A percentile compares a stretch with the other conserved stretches of the same genome.
phyloP scores from a whole-genome alignment of 2,888 invertebrate genomes.

The Smittia aterrima region DNA sequence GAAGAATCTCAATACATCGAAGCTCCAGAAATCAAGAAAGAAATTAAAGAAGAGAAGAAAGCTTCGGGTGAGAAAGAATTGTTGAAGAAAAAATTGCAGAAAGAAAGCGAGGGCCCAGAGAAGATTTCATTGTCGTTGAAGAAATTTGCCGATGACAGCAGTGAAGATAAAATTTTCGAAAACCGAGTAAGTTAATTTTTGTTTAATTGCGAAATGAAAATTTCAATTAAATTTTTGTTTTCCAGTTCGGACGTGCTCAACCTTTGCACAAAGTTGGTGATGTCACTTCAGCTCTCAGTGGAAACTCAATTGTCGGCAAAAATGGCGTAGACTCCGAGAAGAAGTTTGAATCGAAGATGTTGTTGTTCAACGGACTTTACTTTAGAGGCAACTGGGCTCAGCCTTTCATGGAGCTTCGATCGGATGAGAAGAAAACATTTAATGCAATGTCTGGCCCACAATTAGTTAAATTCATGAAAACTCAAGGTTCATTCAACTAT shows the following conservation, averaged over 20 bases:
- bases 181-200: not conserved
- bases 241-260: constrained; percentile 35
- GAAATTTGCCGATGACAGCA: constrained; percentile 53
- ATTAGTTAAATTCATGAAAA: constrained; percentile 61
- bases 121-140: constrained; percentile 57
- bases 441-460: constrained; percentile 5
- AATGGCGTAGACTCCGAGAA: constrained; percentile 42
- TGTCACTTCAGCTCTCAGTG: constrained; percentile 60
- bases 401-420: constrained; percentile 8
- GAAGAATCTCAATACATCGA: constrained; percentile 54
- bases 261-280: constrained; percentile 56
- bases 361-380: constrained; percentile 74
- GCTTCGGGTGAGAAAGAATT: constrained; percentile 49
- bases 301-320: constrained; percentile 61
- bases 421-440: not conserved
- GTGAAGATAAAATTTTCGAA: constrained; percentile 44
- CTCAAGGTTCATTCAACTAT: constrained; percentile 61
- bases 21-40: constrained; percentile 51
- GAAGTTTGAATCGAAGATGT: constrained; percentile 57
- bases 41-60: constrained; percentile 47
- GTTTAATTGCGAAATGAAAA: not conserved
- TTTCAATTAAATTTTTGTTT: too few species aligned
- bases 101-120: constrained; percentile 57
- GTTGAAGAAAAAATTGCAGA: constrained; percentile 54
- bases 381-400: constrained; percentile 74